Evolutionary conservation across 2,888 invertebrate species (phyloP).

Genomic region (Shargacucullia verbasci): DNA sequence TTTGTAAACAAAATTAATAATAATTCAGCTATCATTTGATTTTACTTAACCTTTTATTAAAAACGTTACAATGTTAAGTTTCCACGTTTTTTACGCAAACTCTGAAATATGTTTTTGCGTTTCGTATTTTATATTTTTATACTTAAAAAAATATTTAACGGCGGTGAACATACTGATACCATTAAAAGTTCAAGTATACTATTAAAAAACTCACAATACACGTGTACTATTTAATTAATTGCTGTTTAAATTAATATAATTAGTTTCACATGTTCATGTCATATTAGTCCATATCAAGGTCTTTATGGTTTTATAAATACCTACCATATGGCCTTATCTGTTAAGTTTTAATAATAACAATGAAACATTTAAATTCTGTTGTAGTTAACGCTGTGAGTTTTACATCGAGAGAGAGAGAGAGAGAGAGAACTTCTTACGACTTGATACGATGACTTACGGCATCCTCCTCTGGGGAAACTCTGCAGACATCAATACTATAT

Average conservation of each 20-base stretch:
- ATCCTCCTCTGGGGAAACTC: no score
- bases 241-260: slow-evolving; percentile 47
- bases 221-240: slow-evolving; percentile 49
- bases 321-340: slow-evolving; percentile 4
- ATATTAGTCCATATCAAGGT: slow-evolving; percentile 38
- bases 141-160: slow-evolving; percentile 1
- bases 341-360: neutral
- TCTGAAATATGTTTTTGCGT: no score
- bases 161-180: slow-evolving; percentile 31
- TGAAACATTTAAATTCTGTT: no score
- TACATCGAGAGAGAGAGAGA: no score
- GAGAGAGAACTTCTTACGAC: no score
- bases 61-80: neutral
- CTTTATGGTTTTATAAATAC: slow-evolving; percentile 16
- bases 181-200: slow-evolving; percentile 35
- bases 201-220: slow-evolving; percentile 41
- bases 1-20: slow-evolving; percentile 17
- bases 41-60: slow-evolving; percentile 23
- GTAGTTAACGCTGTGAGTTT: no score
- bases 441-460: no score
- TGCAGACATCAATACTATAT: no score
- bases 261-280: slow-evolving; percentile 48
- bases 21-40: slow-evolving; percentile 14
- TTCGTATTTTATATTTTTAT: neutral
- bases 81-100: no score